These are phyloP conservation scores for Gymnoscelis rufifasciata DNA, from an alignment of 2,888 invertebrate genomes.

Conservation along the genomic window DNA sequence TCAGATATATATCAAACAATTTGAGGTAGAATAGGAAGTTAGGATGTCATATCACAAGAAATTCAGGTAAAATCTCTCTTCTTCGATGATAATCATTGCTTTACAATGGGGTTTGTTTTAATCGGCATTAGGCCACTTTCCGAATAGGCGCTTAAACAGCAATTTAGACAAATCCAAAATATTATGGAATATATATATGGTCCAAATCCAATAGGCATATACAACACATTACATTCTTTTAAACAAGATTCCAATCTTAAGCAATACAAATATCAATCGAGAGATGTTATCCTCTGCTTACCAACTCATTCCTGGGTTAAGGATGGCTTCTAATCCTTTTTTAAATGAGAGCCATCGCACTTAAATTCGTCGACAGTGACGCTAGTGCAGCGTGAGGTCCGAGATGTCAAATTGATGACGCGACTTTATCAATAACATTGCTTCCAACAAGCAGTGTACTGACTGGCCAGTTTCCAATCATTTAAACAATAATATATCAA, in stretches of 20 bases:
- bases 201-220: conserved; percentile 6
- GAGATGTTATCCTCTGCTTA: neutral
- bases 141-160: conserved; percentile 11
- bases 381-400: too few species aligned
- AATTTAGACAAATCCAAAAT: conserved; percentile 1
- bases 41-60: conserved; percentile 21
- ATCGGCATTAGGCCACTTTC: conserved; percentile 16
- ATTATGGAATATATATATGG: neutral
- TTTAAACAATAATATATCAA: too few species aligned
- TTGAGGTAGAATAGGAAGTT: conserved; percentile 27
- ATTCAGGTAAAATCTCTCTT: conserved; percentile 19
- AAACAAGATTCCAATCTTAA: neutral
- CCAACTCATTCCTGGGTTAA: neutral
- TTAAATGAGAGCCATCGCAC: too few species aligned
- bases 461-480: too few species aligned
- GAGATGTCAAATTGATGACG: too few species aligned
- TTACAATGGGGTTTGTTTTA: conserved; percentile 13
- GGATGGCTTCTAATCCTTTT: too few species aligned
- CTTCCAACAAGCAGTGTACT: too few species aligned
- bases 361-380: too few species aligned
- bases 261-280: neutral
- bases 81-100: conserved; percentile 17
- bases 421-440: too few species aligned
- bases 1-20: conserved; percentile 14
- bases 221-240: neutral